A percentile compares a stretch with the other conserved stretches of the same genome.
These are phyloP conservation scores for Protobothrops mucrosquamatus DNA, from an alignment of 2,113 vertebrate species.

Conservation along the genomic window DNA sequence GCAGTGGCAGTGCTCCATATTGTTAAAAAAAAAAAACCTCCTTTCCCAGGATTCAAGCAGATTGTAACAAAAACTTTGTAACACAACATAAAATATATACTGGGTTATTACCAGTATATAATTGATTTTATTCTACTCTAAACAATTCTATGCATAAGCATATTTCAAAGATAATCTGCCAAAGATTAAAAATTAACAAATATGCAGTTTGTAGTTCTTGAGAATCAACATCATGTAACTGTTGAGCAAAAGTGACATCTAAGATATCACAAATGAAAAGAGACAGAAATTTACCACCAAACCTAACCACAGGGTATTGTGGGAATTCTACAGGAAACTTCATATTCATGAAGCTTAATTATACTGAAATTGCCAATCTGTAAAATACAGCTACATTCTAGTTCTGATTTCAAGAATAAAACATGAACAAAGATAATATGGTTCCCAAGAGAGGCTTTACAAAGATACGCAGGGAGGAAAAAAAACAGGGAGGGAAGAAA, in stretches of 20 bases:
- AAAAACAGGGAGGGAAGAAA: not conserved
- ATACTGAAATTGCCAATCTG: slow-evolving; percentile 75
- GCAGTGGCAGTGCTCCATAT: not conserved
- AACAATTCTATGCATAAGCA: not conserved
- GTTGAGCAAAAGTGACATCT: slow-evolving; percentile 46
- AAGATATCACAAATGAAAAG: slow-evolving; percentile 49
- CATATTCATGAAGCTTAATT: slow-evolving; percentile 79
- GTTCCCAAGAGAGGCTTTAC: slow-evolving; percentile 58
- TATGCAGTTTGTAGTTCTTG: not conserved
- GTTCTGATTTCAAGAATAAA: slow-evolving; percentile 67
- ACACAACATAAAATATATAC: not conserved
- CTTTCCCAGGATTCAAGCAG: not conserved
- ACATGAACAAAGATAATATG: slow-evolving; percentile 60
- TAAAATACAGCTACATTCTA: slow-evolving; percentile 63
- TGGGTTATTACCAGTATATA: not conserved
- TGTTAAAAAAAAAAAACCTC: not conserved
- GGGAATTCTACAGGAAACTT: slow-evolving; percentile 67
- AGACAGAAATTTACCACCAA: slow-evolving; percentile 55
- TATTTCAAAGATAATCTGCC: not conserved
- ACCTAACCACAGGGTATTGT: slow-evolving; percentile 44
- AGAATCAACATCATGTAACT: slow-evolving; percentile 1
- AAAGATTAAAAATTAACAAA: slow-evolving; percentile 32
- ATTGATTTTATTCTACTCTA: not conserved
- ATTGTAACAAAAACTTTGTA: not conserved
- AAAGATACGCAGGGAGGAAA: slow-evolving; percentile 41